phyloP scores from a whole-genome alignment of 2,113 vertebrate genomes.

The Zosterops hypoxanthus region DNA sequence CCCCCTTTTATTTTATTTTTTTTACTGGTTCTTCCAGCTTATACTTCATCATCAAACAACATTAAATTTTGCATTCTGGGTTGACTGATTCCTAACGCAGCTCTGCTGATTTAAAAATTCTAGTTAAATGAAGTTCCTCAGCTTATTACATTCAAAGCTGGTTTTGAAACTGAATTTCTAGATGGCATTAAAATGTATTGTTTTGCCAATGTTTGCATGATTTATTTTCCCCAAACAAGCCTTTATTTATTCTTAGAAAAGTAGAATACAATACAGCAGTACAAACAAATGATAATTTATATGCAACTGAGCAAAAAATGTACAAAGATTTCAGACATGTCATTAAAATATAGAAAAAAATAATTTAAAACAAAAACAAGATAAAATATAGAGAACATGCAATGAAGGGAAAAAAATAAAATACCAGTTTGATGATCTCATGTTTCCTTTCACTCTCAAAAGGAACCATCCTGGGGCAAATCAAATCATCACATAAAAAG shows the following conservation, averaged over 20 bases:
- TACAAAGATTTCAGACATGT: slow-evolving; percentile 61
- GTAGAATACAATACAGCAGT: slow-evolving; percentile 62
- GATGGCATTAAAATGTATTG: slow-evolving; percentile 45
- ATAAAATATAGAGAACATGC: slow-evolving; percentile 64
- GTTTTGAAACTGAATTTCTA: slow-evolving; percentile 22
- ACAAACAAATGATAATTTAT: slow-evolving; percentile 68
- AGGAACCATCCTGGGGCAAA: slow-evolving; percentile 1
- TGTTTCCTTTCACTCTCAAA: slow-evolving; percentile 55
- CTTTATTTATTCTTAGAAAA: slow-evolving; percentile 68
- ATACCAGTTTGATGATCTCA: neutral
- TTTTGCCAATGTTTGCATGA: slow-evolving; percentile 37
- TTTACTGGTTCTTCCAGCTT: neutral
- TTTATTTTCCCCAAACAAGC: slow-evolving; percentile 49
- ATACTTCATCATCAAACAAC: neutral
- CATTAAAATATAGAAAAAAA: slow-evolving; percentile 68
- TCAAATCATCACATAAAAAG: slow-evolving; percentile 25
- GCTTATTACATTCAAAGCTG: slow-evolving; percentile 2
- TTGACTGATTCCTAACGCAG: neutral
- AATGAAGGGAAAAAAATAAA: slow-evolving; percentile 60
- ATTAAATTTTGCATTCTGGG: neutral
- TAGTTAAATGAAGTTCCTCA: slow-evolving; percentile 7
- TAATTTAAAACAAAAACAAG: slow-evolving; percentile 52
- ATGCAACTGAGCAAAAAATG: slow-evolving; percentile 62
- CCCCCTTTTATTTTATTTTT: too few species aligned
- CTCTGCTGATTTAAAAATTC: neutral